phyloP scores from a whole-genome alignment of 2,797 vertebrate species.

The Brachymystax lenok region DNA sequence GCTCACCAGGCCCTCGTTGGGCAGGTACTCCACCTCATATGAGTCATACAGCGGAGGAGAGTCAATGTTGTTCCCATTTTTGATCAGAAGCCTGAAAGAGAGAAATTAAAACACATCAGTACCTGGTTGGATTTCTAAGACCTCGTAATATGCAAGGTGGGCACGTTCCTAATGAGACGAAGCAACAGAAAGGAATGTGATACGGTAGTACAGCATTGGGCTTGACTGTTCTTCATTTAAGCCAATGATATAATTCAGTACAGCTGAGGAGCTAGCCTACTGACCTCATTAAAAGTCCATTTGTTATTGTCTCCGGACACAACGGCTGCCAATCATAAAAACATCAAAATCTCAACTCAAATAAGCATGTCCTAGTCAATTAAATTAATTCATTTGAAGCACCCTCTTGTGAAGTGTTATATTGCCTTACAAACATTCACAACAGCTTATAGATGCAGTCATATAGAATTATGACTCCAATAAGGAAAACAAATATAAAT shows the following conservation, averaged over 20 bases:
- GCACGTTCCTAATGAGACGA: too few relatives aligned
- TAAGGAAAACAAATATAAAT: background rate
- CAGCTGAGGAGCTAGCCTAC: slow-evolving; percentile 38
- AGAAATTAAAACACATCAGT: background rate
- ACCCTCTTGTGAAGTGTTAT: background rate
- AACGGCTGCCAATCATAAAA: slow-evolving; percentile 38
- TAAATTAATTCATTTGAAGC: slow-evolving; percentile 36
- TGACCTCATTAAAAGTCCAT: slow-evolving; percentile 48
- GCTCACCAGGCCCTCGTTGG: slow-evolving; percentile 91
- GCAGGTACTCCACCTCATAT: slow-evolving; percentile 93
- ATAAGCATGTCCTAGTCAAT: slow-evolving; percentile 31
- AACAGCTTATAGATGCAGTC: background rate
- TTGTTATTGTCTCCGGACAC: slow-evolving; percentile 31
- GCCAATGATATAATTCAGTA: slow-evolving; percentile 35
- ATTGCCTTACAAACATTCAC: background rate
- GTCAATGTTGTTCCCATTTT: slow-evolving; percentile 86
- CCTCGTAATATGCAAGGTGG: background rate
- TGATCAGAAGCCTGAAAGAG: slow-evolving; percentile 83
- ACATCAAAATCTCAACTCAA: slow-evolving; percentile 39
- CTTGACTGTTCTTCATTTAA: slow-evolving; percentile 28
- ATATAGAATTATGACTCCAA: background rate
- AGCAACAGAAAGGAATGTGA: too few relatives aligned
- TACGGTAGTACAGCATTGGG: background rate
- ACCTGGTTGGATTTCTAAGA: background rate
- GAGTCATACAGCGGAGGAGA: slow-evolving; percentile 87